Evolutionary conservation across 2,797 vertebrate species (phyloP).

Genomic region (Myotis findleyi): DNA sequence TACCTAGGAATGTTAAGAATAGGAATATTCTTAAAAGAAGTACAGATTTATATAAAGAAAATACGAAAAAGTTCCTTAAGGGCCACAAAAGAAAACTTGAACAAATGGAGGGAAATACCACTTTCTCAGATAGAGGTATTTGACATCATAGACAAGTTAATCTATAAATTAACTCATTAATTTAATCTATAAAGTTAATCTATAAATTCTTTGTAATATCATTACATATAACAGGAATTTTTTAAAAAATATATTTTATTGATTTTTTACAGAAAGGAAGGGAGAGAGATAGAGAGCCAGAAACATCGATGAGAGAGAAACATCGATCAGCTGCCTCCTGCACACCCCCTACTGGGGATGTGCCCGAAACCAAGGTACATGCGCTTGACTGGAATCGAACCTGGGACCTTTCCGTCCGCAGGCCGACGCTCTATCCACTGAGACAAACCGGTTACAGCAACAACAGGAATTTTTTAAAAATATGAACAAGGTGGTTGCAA

Average conservation of each 20-base stretch:
- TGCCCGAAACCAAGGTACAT: too few relatives aligned
- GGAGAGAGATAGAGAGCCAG: too few relatives aligned
- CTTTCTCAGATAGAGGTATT: slow-evolving; percentile 20
- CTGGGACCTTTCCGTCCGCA: too few relatives aligned
- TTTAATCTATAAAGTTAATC: background rate
- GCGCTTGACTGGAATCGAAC: too few relatives aligned
- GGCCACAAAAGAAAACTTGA: background rate
- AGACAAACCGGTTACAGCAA: background rate
- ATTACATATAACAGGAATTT: background rate
- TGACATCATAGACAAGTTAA: background rate
- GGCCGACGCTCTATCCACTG: too few relatives aligned
- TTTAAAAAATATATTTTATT: too few relatives aligned
- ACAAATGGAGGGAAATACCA: background rate
- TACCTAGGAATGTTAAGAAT: background rate
- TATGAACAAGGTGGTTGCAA: background rate
- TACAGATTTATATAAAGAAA: background rate
- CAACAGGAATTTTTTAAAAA: background rate
- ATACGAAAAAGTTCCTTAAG: background rate
- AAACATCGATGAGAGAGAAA: too few relatives aligned
- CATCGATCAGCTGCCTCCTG: too few relatives aligned
- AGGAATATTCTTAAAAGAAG: background rate
- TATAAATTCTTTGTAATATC: background rate
- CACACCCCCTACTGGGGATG: too few relatives aligned
- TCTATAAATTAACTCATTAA: background rate
- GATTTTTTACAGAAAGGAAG: too few relatives aligned